phyloP scores from a whole-genome alignment of 2,888 invertebrate species.

The Trissolcus brochymenae region DNA sequence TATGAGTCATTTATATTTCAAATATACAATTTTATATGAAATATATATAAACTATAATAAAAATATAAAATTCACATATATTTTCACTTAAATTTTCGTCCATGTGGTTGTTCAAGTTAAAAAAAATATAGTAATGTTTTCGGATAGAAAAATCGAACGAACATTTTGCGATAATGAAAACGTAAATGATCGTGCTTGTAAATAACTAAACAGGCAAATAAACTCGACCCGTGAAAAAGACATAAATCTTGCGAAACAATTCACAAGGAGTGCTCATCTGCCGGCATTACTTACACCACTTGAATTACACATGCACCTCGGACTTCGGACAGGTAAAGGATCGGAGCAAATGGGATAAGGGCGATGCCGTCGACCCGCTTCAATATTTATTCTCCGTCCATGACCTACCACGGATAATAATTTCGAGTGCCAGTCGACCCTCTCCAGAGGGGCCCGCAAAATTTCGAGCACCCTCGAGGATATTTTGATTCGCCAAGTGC shows the following conservation, averaged over 20 bases:
- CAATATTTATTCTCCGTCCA: conserved; percentile 29
- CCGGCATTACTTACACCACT: not conserved
- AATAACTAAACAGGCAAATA: too few relatives aligned
- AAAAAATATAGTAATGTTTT: too few relatives aligned
- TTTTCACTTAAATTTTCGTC: too few relatives aligned
- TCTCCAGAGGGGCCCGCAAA: conserved; percentile 17
- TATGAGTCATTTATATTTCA: too few relatives aligned
- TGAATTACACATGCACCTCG: conserved; percentile 24
- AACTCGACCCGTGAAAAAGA: not conserved
- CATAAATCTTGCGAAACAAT: conserved; percentile 22
- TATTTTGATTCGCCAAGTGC: conserved; percentile 33
- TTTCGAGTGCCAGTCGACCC: conserved; percentile 22
- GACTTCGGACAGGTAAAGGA: conserved; percentile 24
- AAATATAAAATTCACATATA: too few relatives aligned
- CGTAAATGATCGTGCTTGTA: too few relatives aligned
- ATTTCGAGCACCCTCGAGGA: conserved; percentile 32
- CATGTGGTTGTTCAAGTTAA: too few relatives aligned
- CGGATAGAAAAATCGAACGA: too few relatives aligned
- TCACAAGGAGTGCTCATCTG: not conserved
- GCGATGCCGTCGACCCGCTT: conserved; percentile 19
- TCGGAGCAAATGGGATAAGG: conserved; percentile 4
- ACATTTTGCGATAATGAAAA: too few relatives aligned
- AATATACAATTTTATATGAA: too few relatives aligned
- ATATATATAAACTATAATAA: too few relatives aligned
- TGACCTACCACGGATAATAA: conserved; percentile 30